Conservation (phyloP, 2,888 invertebrate species). For the Epsilonema sp. region DNA sequence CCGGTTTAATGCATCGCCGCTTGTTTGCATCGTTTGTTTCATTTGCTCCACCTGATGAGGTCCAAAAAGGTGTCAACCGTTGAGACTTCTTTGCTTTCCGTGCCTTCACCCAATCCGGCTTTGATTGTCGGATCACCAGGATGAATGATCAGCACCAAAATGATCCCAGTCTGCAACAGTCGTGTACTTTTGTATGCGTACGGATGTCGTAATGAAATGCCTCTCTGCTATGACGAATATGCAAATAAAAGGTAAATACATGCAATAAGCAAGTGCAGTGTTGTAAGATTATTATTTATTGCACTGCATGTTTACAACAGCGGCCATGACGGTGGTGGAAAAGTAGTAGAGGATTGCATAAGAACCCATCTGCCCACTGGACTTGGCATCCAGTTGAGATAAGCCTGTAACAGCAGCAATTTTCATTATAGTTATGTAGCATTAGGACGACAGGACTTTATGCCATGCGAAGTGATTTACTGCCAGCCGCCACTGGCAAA, state of each 20-base stretch:
- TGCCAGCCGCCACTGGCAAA: no score
- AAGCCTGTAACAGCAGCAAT: conserved; percentile 35
- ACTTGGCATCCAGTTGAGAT: conserved; percentile 44
- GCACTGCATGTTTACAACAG: no score
- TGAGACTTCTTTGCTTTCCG: conserved; percentile 22
- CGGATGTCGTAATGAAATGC: no score
- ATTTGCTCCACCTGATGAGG: conserved; percentile 69
- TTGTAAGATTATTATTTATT: no score
- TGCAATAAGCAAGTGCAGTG: no score
- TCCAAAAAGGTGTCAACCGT: conserved; percentile 62
- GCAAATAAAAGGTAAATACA: no score
- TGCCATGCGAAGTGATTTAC: no score
- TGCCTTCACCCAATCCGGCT: conserved; percentile 20
- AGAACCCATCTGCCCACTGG: conserved; percentile 44
- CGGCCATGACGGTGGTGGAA: conserved; percentile 44
- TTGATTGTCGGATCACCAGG: conserved; percentile 41
- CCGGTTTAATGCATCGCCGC: no score
- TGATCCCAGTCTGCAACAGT: conserved; percentile 36
- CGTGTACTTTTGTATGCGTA: no score
- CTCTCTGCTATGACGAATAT: no score
- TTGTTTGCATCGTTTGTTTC: no score
- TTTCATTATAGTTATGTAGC: conserved; percentile 5
- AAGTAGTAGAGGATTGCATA: conserved; percentile 45
- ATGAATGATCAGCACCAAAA: conserved; percentile 43
- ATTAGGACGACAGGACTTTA: no score